A percentile compares a stretch with the other conserved stretches of the same genome.
Evolutionary conservation across 2,888 invertebrate genomes (phyloP).

Genomic region (Cephus pulcher): DNA sequence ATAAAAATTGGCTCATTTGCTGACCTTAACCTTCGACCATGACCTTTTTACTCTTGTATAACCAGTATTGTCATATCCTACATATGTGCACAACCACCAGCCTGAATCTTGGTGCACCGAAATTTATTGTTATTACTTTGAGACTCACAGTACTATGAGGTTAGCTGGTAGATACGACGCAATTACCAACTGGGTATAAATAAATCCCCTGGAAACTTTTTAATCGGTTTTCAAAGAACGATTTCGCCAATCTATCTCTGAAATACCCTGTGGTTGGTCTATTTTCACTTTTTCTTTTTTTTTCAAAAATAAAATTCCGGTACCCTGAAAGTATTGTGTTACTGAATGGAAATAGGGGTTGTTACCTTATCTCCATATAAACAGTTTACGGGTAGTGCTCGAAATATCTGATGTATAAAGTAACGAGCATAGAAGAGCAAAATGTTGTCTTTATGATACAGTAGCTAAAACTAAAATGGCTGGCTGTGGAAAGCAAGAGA

Average conservation of each 20-base stretch:
- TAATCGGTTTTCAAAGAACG: background rate
- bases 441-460: background rate
- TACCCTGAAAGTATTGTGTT: background rate
- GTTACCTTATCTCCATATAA: background rate
- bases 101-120: background rate
- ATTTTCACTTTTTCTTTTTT: background rate
- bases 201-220: background rate
- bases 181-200: constrained; percentile 30
- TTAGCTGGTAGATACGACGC: constrained; percentile 8
- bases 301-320: background rate
- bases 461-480: constrained; percentile 17
- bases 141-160: constrained; percentile 26
- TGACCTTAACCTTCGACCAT: constrained; percentile 45
- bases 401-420: background rate
- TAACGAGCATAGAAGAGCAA: background rate
- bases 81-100: background rate
- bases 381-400: background rate
- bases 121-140: constrained; percentile 41
- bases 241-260: background rate
- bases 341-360: background rate
- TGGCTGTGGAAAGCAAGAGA: constrained; percentile 19
- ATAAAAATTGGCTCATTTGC: constrained; percentile 48
- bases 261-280: background rate
- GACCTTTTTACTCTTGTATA: background rate
- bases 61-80: background rate